Evolutionary conservation across 2,113 vertebrate genomes (phyloP), one percentile per base, ranked within the genome.

Genomic region (Canis aureus): DNA sequence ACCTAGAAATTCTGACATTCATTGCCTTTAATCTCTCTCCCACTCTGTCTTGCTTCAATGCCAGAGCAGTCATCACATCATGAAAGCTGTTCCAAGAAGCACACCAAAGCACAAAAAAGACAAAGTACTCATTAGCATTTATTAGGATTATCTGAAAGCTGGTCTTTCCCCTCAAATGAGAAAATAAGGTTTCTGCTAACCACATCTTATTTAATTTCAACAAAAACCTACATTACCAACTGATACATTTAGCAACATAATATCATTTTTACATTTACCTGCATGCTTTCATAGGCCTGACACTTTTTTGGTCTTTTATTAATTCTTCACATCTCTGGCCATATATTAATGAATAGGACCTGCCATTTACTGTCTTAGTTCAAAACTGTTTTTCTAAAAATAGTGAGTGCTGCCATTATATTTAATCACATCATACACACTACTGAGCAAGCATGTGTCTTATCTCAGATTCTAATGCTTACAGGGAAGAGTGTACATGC

Each of bases 1-100:
- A n/a, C 7, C 19, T 55, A 12, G n/a, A 60, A n/a, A 2, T 43
- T 4, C 11, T 6, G 27, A 57, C 12, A 1, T 5, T 32, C 8
- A 0, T 0, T 8, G 22, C n/a, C 71, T 57, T 57, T 13, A 23
- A 3, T 8, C 7, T 10, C 27, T 12, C 38, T 35, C 38, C 3
- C 4, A 16, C n/a, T 43, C 53, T 10, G 2, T 53, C 49, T 25
- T 29, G 51, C 51, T 16, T 8, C 7, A 13, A 27, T 11, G n/a
- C 19, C 27, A 16, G 25, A 51, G 43, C 3, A 9, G 57, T 35
- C 43, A 53, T n/a, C 23, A 32, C 6, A 2, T n/a, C 35, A 25
- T 66, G 8, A 38, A 15, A 19, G 60, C 5, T 66, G 29, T n/a
- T 64, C 23, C 25, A 49, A 25, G 27, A 49, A 80, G 27, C 12